A percentile compares a stretch with the other conserved stretches of the same genome.
phyloP scores from a whole-genome alignment of 2,113 vertebrate genomes.

The Scomber colias region DNA sequence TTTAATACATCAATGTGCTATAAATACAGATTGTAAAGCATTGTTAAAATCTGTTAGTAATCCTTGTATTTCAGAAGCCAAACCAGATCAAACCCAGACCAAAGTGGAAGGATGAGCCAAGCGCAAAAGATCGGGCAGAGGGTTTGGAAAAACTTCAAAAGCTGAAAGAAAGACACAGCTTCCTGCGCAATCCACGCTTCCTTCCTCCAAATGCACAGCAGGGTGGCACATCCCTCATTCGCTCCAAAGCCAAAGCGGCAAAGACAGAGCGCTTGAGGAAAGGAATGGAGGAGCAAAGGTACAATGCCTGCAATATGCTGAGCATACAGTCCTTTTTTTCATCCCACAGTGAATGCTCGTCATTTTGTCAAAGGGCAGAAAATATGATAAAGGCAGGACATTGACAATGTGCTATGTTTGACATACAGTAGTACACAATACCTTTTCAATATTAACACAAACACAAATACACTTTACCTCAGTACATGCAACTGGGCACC shows the following conservation, averaged over 20 bases:
- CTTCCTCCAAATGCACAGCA: constrained; percentile 82
- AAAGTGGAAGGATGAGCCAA: constrained; percentile 69
- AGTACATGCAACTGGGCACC: not conserved
- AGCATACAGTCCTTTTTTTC: not conserved
- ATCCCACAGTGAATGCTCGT: not conserved
- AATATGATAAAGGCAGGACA: not conserved
- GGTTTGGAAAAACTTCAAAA: constrained; percentile 72
- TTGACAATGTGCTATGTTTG: not conserved
- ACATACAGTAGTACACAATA: constrained; percentile 12
- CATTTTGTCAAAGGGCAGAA: not conserved
- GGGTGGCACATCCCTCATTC: constrained; percentile 87
- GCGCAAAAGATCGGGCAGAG: constrained; percentile 61
- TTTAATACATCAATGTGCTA: not conserved
- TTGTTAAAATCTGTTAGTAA: not conserved
- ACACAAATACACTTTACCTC: not conserved
- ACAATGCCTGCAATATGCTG: constrained; percentile 10
- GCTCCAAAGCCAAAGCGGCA: constrained; percentile 72
- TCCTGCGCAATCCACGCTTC: constrained; percentile 91
- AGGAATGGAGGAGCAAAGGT: constrained; percentile 79
- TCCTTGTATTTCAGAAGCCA: constrained; percentile 71
- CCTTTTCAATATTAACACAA: constrained; percentile 7
- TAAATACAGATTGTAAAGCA: not conserved
- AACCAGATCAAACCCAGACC: constrained; percentile 59
- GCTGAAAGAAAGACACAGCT: constrained; percentile 81
- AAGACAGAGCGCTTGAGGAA: constrained; percentile 41